Conservation (phyloP, 2,888 invertebrate species). For the Dicranocentrus wangi region DNA sequence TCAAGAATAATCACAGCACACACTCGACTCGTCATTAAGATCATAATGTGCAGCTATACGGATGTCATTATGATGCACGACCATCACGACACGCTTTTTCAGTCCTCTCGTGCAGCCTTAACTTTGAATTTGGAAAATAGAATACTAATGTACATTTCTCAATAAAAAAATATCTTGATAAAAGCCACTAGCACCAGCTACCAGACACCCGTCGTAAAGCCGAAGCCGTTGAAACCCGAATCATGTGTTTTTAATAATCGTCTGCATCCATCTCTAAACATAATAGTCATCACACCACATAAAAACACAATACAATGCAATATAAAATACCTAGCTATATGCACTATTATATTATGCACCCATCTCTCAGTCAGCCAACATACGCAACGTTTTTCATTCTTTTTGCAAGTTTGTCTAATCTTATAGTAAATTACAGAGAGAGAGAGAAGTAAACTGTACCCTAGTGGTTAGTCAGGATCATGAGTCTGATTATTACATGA, state of each 20-base stretch:
- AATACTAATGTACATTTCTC: conserved; percentile 11
- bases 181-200: background rate
- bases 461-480: conserved; percentile 58
- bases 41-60: conserved; percentile 47
- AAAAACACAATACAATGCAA: background rate
- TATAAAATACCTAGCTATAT: background rate
- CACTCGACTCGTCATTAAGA: conserved; percentile 31
- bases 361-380: too few species aligned
- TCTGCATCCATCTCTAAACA: conserved; percentile 42
- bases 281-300: conserved; percentile 39
- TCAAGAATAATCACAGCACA: conserved; percentile 19
- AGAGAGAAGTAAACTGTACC: conserved; percentile 34
- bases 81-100: conserved; percentile 54
- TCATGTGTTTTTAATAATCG: conserved; percentile 50
- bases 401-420: conserved; percentile 7
- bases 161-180: background rate
- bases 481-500: conserved; percentile 58
- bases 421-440: conserved; percentile 5
- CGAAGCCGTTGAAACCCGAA: conserved; percentile 53
- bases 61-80: conserved; percentile 65
- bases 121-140: background rate
- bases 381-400: too few species aligned
- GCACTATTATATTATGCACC: too few species aligned
- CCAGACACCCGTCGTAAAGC: background rate
- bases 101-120: conserved; percentile 3